Evolutionary conservation across 2,113 vertebrate genomes (phyloP), one percentile per base, ranked within the genome.

Genomic region (Bucco capensis): DNA sequence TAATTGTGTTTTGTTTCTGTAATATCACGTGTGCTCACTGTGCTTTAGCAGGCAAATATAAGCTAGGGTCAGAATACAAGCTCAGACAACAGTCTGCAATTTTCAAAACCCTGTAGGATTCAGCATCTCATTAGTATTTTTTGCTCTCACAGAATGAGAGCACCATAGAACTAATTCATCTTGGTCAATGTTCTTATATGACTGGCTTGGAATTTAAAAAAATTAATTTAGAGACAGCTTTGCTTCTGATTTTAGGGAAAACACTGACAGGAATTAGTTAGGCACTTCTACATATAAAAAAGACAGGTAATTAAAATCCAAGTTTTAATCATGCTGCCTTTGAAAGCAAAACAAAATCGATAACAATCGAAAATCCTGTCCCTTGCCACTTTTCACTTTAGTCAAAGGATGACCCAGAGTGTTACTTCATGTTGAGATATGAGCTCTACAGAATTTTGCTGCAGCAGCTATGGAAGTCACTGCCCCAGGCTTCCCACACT

Each of bases 271-370:
- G 74, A 93, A 84, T 95, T 92, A 80, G 56, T 85, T 86, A 86
- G 61, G 27, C 9, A 2, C 47, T 81, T 49, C 72, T 91, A 56
- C 82, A 85, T 66, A 2, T 58, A 91, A 71, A 65, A 84, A 54
- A 19, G 24, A 18, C 44, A 83, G 69, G 66, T 93, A 95, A 93
- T 88, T 83, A 90, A 65, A 95, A 93, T 61, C 60, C 65, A 79
- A 19, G 61, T 90, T 94, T 92, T 79, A 67, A 84, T 86, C 83
- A 70, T 62, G 15, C 64, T 89, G 81, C 51, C 78, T 88, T 86
- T 90, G 80, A 93, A 89, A 87, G 62, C 2, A 53, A 92, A 90
- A 76, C 67, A 86, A 79, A 95, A 91, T 88, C 85, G 86, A 35
- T 25, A 85, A 37, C 24, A 71, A 74, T 37, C 75, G 70, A 67